These are phyloP conservation scores for Dolichotis patagonum DNA, from an alignment of 2,113 vertebrate species.

Conservation along the genomic window DNA sequence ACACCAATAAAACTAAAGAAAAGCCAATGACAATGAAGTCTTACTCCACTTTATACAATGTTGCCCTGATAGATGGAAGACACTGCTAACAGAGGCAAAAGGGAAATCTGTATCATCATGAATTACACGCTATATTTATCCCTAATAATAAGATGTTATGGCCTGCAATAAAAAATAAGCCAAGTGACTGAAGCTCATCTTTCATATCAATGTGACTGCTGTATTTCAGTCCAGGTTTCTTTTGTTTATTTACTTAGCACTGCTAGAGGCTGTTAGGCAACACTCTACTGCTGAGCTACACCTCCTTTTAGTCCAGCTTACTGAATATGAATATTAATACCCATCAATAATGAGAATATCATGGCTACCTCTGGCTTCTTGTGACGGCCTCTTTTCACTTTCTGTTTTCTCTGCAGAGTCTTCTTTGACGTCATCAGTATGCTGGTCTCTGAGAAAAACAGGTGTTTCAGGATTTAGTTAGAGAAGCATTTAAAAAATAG, in stretches of 20 bases:
- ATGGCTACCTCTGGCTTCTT: constrained; percentile 89
- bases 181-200: background rate
- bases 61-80: background rate
- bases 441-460: constrained; percentile 86
- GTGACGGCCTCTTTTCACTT: constrained; percentile 84
- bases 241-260: background rate
- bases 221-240: background rate
- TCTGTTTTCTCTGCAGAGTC: constrained; percentile 84
- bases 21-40: background rate
- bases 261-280: background rate
- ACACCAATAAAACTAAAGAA: background rate
- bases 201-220: background rate
- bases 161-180: background rate
- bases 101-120: background rate
- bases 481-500: constrained; percentile 50
- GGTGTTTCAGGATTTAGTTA: constrained; percentile 73
- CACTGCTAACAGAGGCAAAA: background rate
- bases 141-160: background rate
- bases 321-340: background rate
- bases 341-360: background rate
- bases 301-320: background rate
- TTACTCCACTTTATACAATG: background rate
- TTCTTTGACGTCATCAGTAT: constrained; percentile 84
- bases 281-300: too few species aligned
- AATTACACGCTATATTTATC: background rate